Conservation (phyloP, 2,797 vertebrate genomes). For the Enteromius treurensis region DNA sequence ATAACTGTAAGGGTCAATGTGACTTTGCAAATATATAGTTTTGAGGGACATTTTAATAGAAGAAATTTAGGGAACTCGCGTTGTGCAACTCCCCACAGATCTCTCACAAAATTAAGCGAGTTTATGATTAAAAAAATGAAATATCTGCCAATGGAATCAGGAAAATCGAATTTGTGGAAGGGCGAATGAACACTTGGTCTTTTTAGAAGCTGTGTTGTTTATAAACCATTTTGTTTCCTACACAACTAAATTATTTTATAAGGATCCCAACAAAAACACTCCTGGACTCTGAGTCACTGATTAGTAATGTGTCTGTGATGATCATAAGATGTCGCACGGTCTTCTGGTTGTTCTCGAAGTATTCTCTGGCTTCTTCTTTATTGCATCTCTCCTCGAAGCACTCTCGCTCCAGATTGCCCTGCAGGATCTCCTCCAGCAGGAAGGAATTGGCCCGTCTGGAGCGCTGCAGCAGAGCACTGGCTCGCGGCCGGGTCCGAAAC, state of each 20-base stretch:
- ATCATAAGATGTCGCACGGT: conserved; percentile 71
- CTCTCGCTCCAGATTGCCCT: conserved; percentile 89
- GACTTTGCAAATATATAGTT: background rate
- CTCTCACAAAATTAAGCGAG: background rate
- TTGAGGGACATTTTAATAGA: background rate
- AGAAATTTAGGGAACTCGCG: background rate
- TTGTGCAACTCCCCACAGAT: background rate
- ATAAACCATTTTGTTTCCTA: background rate
- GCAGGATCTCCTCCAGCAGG: conserved; percentile 84
- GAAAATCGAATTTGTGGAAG: background rate
- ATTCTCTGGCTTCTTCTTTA: conserved; percentile 87
- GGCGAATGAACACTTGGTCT: background rate
- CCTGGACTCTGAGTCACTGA: background rate
- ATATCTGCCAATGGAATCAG: background rate
- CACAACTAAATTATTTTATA: background rate
- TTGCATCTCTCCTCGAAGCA: conserved; percentile 86
- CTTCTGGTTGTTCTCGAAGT: conserved; percentile 76
- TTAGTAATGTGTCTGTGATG: background rate
- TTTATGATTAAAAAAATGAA: background rate
- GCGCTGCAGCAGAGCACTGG: conserved; percentile 75
- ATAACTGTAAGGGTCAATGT: background rate
- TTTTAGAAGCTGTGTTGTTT: background rate
- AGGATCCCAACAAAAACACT: background rate
- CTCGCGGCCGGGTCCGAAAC: conserved; percentile 69
- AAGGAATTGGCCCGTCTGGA: conserved; percentile 77